Percentiles rank a stretch among this genome's conserved stretches.
Evolutionary conservation across 2,797 vertebrate species (phyloP).

Genomic region (Labeo calbasu): DNA sequence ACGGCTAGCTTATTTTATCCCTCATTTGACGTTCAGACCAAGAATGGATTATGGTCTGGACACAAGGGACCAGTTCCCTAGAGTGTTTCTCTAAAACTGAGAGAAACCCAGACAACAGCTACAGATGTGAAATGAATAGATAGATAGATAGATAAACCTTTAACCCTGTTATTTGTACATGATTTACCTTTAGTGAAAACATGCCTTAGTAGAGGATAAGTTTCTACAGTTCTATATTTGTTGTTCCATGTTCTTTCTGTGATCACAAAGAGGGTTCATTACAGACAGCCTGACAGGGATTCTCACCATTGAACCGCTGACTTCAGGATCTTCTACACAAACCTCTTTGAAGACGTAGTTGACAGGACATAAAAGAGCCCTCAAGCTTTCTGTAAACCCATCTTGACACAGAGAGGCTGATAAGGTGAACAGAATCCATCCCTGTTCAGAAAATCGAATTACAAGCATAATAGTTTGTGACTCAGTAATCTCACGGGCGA

Average conservation of each 20-base stretch:
- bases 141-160: background rate
- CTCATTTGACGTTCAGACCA: background rate
- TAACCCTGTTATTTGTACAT: too few relatives aligned
- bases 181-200: too few relatives aligned
- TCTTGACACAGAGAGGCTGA: constrained; percentile 29
- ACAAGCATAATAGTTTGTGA: constrained; percentile 33
- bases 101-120: background rate
- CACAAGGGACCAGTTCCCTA: background rate
- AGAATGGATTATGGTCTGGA: background rate
- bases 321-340: constrained; percentile 26
- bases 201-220: too few relatives aligned
- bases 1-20: background rate
- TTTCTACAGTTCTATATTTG: constrained; percentile 13
- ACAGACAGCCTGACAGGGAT: constrained; percentile 1
- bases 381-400: constrained; percentile 25
- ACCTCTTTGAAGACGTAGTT: constrained; percentile 39
- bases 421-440: constrained; percentile 42
- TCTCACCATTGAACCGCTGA: background rate
- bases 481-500: background rate
- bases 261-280: background rate
- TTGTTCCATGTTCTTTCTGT: background rate
- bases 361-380: constrained; percentile 34
- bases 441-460: constrained; percentile 41
- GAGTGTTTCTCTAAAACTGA: background rate
- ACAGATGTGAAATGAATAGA: background rate